A percentile compares a stretch with the other conserved stretches of the same genome.
These are phyloP conservation scores for Megaceryle maxima DNA, from an alignment of 2,113 vertebrate species.

Conservation along the genomic window DNA sequence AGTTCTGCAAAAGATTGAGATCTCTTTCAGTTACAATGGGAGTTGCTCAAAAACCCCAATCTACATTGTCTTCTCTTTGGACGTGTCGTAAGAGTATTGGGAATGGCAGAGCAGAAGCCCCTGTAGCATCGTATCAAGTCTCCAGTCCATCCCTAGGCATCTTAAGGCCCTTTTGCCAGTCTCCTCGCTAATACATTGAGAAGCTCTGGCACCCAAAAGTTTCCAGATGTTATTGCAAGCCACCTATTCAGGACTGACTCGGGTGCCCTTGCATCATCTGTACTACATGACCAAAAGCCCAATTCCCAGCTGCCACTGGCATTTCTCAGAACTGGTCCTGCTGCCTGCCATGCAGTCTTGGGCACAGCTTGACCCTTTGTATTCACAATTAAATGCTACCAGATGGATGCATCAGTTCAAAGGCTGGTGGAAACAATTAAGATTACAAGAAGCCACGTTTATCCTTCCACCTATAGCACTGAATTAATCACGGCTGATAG, in stretches of 20 bases:
- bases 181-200: background rate
- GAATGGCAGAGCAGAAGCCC: background rate
- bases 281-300: background rate
- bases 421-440: slow-evolving; percentile 42
- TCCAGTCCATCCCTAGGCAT: background rate
- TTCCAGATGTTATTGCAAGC: background rate
- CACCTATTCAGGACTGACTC: background rate
- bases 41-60: slow-evolving; percentile 19
- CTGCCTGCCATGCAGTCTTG: background rate
- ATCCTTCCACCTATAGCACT: slow-evolving; percentile 39
- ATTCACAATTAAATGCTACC: slow-evolving; percentile 31
- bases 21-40: background rate
- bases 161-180: background rate
- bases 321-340: background rate
- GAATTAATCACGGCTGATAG: slow-evolving; percentile 61
- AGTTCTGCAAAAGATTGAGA: background rate
- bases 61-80: background rate
- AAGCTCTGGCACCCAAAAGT: background rate
- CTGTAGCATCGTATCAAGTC: background rate
- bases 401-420: slow-evolving; percentile 52
- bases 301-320: background rate
- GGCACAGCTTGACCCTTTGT: background rate
- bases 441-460: slow-evolving; percentile 5
- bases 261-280: background rate
- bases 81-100: background rate